Evolutionary conservation across 2,113 vertebrate species (phyloP).

Genomic region (Microcebus griseorufus): DNA sequence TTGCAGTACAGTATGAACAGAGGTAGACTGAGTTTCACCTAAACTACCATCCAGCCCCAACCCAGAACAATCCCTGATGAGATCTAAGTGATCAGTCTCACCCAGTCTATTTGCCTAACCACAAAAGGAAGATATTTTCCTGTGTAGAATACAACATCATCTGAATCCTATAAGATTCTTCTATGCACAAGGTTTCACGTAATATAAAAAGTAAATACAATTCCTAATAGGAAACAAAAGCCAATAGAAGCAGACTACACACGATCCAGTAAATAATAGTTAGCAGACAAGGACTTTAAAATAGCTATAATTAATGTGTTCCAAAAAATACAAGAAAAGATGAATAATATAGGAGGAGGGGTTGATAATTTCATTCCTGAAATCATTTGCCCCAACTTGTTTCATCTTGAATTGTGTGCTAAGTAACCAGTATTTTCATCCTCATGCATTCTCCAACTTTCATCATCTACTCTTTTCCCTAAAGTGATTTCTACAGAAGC

Average conservation of each 20-base stretch:
- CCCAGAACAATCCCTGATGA: neutral
- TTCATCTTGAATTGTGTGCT: neutral
- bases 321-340: neutral
- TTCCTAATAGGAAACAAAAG: neutral
- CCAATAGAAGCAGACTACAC: neutral
- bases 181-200: neutral
- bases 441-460: neutral
- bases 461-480: neutral
- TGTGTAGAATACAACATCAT: neutral
- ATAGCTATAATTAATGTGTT: neutral
- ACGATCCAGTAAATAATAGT: neutral
- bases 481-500: neutral
- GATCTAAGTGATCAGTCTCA: neutral
- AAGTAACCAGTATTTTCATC: neutral
- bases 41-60: neutral
- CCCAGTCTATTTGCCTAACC: neutral
- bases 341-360: neutral
- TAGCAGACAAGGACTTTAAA: neutral
- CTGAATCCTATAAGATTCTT: neutral
- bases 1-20: neutral
- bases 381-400: neutral
- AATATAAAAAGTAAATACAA: neutral
- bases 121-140: neutral
- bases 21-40: neutral
- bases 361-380: neutral